Evolutionary conservation across 1,140 invertebrate species (phyloP), one percentile per base, ranked within the genome.

Genomic region (Ceratina japonica): DNA sequence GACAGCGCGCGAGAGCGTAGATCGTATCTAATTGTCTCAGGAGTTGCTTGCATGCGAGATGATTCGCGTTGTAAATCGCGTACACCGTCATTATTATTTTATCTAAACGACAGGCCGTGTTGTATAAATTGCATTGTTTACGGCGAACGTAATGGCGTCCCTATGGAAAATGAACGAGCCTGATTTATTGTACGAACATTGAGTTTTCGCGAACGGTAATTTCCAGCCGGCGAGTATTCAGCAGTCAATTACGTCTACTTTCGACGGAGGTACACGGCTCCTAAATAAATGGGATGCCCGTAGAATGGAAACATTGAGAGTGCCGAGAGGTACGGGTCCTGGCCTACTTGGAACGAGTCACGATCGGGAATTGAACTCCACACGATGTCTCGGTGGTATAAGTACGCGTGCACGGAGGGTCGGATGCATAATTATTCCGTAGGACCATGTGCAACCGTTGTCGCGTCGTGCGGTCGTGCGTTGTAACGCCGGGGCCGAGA

Each of bases 271-370:
- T 22, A 44, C 37, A 44, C 10, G 37, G 37, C 31, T 44, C 59
- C 68, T 18, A 31, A 80, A 71, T 73, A 84, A 84, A 84, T 77
- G 78, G 70, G 83, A 84, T 84, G 66, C 63, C 72, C 31, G 10
- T 79, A 52, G 31, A 13, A 22, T 37, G 79, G 31, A 61, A 76
- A 78, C 59, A 52, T 49, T 51, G 54, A 27, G 31, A 37, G 22
- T n/a, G 52, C 73, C 73, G 87, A 87, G 88, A 89, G 87, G 85
- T 84, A 86, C 84, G 89, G 87, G 86, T 88, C 85, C 84, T 89
- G 88, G 87, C 89, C 89, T 71, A 89, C 84, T 89, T 90, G 61
- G 59, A 54, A 66, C 66, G 63, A 84, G 87, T 88, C 88, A 89
- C 86, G 87, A 88, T 88, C 87, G 85, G 84, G 87, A 83, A 87